These are phyloP conservation scores for Apis laboriosa DNA, from an alignment of 1,140 invertebrate genomes.

Conservation along the genomic window DNA sequence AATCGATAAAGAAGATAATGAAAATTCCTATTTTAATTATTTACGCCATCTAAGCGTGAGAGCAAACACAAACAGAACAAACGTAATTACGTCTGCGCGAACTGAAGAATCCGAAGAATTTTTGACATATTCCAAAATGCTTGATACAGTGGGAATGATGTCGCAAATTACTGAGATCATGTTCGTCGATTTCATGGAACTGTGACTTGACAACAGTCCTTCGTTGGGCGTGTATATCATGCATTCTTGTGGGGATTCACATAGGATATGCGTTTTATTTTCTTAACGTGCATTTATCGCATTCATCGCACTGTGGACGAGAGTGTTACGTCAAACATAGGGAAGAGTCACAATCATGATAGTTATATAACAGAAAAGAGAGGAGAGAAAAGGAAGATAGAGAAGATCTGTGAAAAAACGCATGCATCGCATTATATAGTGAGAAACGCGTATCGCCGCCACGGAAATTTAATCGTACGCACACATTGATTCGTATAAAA, in stretches of 20 bases:
- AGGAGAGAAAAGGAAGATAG: not conserved
- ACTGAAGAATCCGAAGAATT: conserved; percentile 15
- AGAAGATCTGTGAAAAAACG: conserved; percentile 57
- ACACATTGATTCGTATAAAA: not conserved
- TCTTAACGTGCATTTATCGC: conserved; percentile 33
- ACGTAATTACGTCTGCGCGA: not conserved
- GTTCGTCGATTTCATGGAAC: conserved; percentile 48
- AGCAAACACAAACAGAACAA: no score
- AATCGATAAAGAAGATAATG: not conserved
- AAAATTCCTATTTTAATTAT: not conserved
- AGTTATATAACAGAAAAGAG: conserved; percentile 62
- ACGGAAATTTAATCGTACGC: conserved; percentile 38
- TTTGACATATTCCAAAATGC: conserved; percentile 25
- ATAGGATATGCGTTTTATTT: not conserved
- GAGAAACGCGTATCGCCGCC: conserved; percentile 52
- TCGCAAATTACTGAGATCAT: conserved; percentile 48
- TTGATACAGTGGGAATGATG: not conserved
- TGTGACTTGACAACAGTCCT: conserved; percentile 14
- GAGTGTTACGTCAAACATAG: conserved; percentile 67
- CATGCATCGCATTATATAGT: conserved; percentile 65
- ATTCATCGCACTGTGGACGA: conserved; percentile 62
- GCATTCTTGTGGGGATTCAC: conserved; percentile 20
- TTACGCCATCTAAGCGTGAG: no score
- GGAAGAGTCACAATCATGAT: conserved; percentile 58
- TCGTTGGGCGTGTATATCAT: conserved; percentile 42